A percentile compares a stretch with the other conserved stretches of the same genome.
These are phyloP conservation scores for Polyploca ridens DNA, from an alignment of 2,888 invertebrate genomes.

Conservation along the genomic window DNA sequence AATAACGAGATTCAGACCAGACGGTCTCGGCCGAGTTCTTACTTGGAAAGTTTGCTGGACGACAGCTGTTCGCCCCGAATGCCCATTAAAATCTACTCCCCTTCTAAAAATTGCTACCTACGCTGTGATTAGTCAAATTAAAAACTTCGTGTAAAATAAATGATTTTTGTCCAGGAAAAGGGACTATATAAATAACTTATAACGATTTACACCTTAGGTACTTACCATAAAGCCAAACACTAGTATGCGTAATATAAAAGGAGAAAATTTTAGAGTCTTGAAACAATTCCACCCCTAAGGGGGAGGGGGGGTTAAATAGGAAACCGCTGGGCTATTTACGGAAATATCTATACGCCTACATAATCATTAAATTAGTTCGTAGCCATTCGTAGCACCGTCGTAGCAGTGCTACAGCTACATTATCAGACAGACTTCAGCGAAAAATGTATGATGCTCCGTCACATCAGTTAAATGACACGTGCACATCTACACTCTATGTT, in stretches of 20 bases:
- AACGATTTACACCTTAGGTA: not conserved
- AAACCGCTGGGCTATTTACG: not conserved
- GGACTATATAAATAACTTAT: not conserved
- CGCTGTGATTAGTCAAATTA: constrained; percentile 35
- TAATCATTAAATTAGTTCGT: not conserved
- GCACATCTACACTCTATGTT: too few species aligned
- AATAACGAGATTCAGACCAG: constrained; percentile 41
- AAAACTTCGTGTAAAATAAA: constrained; percentile 22
- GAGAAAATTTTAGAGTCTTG: too few species aligned
- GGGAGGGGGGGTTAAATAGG: too few species aligned
- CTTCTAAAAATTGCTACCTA: constrained; percentile 43
- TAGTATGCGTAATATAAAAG: not conserved
- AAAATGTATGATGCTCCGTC: too few species aligned
- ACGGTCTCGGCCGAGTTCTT: constrained; percentile 43
- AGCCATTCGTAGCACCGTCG: not conserved
- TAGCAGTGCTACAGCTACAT: not conserved
- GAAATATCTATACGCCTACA: not conserved
- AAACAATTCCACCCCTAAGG: too few species aligned
- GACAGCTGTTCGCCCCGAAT: constrained; percentile 54
- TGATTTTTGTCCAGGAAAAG: not conserved
- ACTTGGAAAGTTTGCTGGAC: constrained; percentile 46
- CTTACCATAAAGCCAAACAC: not conserved
- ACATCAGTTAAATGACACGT: too few species aligned
- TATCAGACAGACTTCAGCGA: not conserved
- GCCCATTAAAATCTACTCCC: constrained; percentile 53